Percentiles rank a stretch among this genome's conserved stretches.
These are phyloP conservation scores for Ranitomeya imitator DNA, from an alignment of 2,113 vertebrate species.

Conservation along the genomic window DNA sequence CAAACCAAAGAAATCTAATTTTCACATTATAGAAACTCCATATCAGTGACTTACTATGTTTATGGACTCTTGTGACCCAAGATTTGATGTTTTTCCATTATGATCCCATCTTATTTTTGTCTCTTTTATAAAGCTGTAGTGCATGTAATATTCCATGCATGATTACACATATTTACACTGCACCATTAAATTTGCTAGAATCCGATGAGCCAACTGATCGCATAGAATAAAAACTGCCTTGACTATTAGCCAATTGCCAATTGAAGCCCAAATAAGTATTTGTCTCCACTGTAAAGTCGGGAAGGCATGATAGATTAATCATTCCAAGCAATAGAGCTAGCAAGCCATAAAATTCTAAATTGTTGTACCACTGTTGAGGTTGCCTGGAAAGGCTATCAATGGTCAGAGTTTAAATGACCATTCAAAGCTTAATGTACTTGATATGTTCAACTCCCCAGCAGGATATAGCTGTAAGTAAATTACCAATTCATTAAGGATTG, in stretches of 20 bases:
- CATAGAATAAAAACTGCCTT: not conserved
- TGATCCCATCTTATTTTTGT: not conserved
- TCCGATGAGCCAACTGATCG: constrained; percentile 32
- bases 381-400: constrained; percentile 47
- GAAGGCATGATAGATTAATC: constrained; percentile 37
- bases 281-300: constrained; percentile 38
- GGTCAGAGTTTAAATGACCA: constrained; percentile 58
- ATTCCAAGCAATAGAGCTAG: constrained; percentile 34
- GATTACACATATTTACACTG: constrained; percentile 19
- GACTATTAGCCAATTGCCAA: constrained; percentile 33
- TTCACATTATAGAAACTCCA: not conserved
- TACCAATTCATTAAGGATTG: constrained; percentile 59
- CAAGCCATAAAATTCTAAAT: constrained; percentile 51
- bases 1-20: not conserved
- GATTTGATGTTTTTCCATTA: not conserved
- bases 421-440: constrained; percentile 56
- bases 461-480: constrained; percentile 55
- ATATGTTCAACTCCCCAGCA: constrained; percentile 54
- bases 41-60: not conserved
- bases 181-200: constrained; percentile 19
- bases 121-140: not conserved
- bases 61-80: not conserved
- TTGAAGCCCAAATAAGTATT: constrained; percentile 46
- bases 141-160: constrained; percentile 35
- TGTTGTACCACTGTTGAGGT: constrained; percentile 44